Evolutionary conservation across 2,797 vertebrate species (phyloP).

Genomic region (Gymnoscopelus braueri): DNA sequence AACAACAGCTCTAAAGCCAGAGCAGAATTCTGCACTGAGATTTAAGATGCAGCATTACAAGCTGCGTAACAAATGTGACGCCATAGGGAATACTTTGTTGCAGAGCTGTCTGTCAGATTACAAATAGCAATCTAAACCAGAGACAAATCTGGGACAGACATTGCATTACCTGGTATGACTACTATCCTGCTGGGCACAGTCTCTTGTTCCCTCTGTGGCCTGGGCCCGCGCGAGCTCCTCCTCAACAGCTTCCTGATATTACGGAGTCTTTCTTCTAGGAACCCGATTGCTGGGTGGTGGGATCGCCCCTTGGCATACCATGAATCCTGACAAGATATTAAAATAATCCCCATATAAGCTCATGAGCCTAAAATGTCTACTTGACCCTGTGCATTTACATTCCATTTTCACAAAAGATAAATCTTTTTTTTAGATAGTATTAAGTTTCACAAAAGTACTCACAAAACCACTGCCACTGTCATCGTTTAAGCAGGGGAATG

Average conservation of each 20-base stretch:
- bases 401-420: background rate
- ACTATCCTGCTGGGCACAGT: background rate
- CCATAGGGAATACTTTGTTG: background rate
- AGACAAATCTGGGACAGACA: too few relatives aligned
- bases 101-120: too few relatives aligned
- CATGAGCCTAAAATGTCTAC: background rate
- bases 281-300: too few relatives aligned
- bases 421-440: background rate
- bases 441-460: background rate
- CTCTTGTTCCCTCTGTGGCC: conserved; percentile 7
- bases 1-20: background rate
- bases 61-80: background rate
- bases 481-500: too few relatives aligned
- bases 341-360: conserved; percentile 2
- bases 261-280: too few relatives aligned
- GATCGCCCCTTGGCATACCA: background rate
- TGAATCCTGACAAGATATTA: background rate
- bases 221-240: background rate
- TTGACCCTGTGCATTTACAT: background rate
- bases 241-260: too few relatives aligned
- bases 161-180: background rate
- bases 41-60: background rate
- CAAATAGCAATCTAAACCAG: too few relatives aligned
- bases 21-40: too few relatives aligned
- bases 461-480: background rate